Conservation (phyloP, 2,888 invertebrate species). For the Microctonus aethiopoides region DNA sequence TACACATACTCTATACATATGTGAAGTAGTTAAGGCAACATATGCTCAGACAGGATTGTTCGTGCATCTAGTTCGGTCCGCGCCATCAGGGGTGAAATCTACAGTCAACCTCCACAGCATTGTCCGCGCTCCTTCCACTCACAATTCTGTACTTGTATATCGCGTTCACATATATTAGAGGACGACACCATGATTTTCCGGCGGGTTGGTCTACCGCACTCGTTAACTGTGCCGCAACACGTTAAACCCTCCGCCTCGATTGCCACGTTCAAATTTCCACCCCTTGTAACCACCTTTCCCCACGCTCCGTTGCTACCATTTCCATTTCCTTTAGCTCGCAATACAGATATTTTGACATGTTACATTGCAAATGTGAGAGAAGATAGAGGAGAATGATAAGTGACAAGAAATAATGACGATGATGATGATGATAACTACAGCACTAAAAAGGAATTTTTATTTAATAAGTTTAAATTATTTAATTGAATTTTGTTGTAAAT, state of each 20-base stretch:
- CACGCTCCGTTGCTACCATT: background rate
- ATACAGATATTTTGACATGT: background rate
- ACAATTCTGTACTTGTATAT: constrained; percentile 41
- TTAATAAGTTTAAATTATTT: too few relatives aligned
- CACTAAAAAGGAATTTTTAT: too few relatives aligned
- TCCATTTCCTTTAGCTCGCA: background rate
- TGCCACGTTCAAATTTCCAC: constrained; percentile 14
- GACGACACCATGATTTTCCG: constrained; percentile 64
- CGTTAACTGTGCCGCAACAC: constrained; percentile 66
- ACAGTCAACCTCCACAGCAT: background rate
- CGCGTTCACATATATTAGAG: constrained; percentile 60
- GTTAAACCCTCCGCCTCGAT: constrained; percentile 52
- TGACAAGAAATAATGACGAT: background rate
- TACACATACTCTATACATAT: background rate
- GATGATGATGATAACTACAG: too few relatives aligned
- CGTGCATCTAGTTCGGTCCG: constrained; percentile 31
- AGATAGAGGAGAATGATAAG: background rate
- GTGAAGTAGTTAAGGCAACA: constrained; percentile 60
- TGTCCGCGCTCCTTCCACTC: constrained; percentile 29
- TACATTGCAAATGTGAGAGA: background rate
- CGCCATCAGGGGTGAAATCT: constrained; percentile 28
- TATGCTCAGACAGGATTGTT: constrained; percentile 61
- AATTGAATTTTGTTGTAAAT: too few relatives aligned
- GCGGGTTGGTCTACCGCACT: constrained; percentile 65
- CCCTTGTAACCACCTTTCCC: constrained; percentile 10